Base-by-base conservation (phyloP, 2,113 vertebrate genomes). In the Baryphthengus martii region DNA sequence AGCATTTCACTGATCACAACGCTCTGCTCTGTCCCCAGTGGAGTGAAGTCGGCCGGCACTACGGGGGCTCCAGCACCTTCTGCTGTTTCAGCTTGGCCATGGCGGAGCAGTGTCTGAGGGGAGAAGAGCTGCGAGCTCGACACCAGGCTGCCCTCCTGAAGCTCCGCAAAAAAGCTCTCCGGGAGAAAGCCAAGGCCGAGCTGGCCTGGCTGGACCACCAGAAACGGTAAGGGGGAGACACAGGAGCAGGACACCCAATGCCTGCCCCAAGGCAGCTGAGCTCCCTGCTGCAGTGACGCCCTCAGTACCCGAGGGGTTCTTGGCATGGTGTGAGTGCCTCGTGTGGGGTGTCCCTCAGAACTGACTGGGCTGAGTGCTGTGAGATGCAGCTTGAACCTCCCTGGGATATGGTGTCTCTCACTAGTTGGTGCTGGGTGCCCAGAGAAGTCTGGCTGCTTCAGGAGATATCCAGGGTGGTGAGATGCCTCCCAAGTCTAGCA, bases 111-210 rank as follows among this genome's bases (percentile, higher is more conserved):
- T 97, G 76, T 13, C 86, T 97, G 84, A 86, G 89, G 37, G 97
- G 95, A 53, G 97, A 98, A 44, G 96, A 98, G 80, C 94, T 97
- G 33, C 72, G 88, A 11, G 95, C 92, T 10, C 71, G 45, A 15
- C 97, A 98, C 53, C 97, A 97, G 74, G 75, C 89, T 1, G 89
- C 96, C 33, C 97, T 98, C 47, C 96, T 98, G 73, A 87, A 81
- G 78, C 97, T 98, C 75, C 85, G 85, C 11, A 95, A 92, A 33
- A 91, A 95, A 63, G 97, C 94, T 4, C 92, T 98, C 6, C 17
- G 1, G 62, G 98, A 98, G 71, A 98, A 96, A 70, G 91, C 85
- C 28, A 75, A 39, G 13, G 88, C 97, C 0, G 88, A 98, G 89
- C 89, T 98, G 72, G 88, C 96, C 17, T 96, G 96, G 96, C 95